phyloP scores from a whole-genome alignment of 2,888 invertebrate species.

The Psylliodes chrysocephalus region DNA sequence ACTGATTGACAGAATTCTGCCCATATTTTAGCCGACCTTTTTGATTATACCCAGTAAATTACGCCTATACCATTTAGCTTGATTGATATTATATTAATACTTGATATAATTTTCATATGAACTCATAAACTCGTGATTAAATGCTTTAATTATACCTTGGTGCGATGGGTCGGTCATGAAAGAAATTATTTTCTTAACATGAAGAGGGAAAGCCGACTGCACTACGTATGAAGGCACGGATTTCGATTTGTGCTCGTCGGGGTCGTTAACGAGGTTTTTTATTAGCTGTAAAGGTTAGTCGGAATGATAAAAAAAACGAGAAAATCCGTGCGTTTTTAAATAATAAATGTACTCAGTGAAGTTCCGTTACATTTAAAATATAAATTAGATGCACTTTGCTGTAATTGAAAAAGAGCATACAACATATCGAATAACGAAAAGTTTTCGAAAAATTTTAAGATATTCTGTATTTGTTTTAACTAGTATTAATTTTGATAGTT shows the following conservation, averaged over 20 bases:
- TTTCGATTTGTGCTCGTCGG: not conserved
- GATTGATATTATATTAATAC: slow-evolving; percentile 51
- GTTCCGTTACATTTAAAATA: too few species aligned
- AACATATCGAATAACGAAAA: too few species aligned
- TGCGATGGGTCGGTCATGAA: slow-evolving; percentile 44
- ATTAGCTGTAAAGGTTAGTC: too few species aligned
- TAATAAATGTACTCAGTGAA: too few species aligned
- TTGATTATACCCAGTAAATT: slow-evolving; percentile 38
- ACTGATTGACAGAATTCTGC: slow-evolving; percentile 36
- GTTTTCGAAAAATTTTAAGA: too few species aligned
- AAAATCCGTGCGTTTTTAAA: too few species aligned
- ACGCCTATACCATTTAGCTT: slow-evolving; percentile 45
- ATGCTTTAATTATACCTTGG: slow-evolving; percentile 50
- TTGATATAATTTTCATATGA: slow-evolving; percentile 50
- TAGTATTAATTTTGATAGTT: too few species aligned
- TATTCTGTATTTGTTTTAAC: too few species aligned
- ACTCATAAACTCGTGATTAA: slow-evolving; percentile 45
- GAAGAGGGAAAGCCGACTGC: slow-evolving; percentile 38
- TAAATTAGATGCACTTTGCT: too few species aligned
- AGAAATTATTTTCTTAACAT: slow-evolving; percentile 43
- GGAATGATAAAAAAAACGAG: too few species aligned
- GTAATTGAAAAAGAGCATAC: too few species aligned
- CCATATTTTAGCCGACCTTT: slow-evolving; percentile 40
- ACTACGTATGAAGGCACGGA: not conserved
- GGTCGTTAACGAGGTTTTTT: too few species aligned